Percentiles rank a stretch among this genome's conserved stretches.
These are phyloP conservation scores for Acrocyrtus sp. DNA, from an alignment of 2,888 invertebrate species.

Conservation along the genomic window DNA sequence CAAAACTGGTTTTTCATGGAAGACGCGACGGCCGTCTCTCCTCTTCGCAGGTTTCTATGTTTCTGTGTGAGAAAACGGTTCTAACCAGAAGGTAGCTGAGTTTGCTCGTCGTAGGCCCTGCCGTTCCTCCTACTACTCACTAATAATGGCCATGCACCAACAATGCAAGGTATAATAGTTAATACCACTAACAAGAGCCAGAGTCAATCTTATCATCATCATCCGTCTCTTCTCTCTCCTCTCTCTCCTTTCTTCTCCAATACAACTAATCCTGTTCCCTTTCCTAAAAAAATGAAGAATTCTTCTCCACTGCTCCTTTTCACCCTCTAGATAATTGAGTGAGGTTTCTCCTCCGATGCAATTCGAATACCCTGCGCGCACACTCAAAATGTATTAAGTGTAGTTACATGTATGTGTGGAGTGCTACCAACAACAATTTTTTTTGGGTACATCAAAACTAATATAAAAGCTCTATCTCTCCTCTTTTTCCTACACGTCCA, in stretches of 20 bases:
- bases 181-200: not conserved
- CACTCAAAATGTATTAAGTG: no score
- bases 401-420: no score
- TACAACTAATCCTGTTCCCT: conserved; percentile 56
- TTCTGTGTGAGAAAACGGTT: conserved; percentile 56
- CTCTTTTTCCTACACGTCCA: not conserved
- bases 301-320: conserved; percentile 3
- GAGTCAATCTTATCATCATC: conserved; percentile 39
- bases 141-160: conserved; percentile 34
- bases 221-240: conserved; percentile 24
- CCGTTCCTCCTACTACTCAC: conserved; percentile 44
- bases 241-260: conserved; percentile 12
- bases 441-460: no score
- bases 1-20: conserved; percentile 41
- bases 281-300: conserved; percentile 38
- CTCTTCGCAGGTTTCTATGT: conserved; percentile 55
- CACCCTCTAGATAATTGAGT: conserved; percentile 35
- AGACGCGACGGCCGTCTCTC: conserved; percentile 29
- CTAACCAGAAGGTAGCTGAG: conserved; percentile 48
- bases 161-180: conserved; percentile 35
- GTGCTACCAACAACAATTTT: no score
- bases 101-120: conserved; percentile 41
- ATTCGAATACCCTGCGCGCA: not conserved
- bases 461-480: not conserved
- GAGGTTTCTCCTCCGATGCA: conserved; percentile 38